Evolutionary conservation across 1,140 invertebrate genomes (phyloP), one percentile per base, ranked within the genome.

Genomic region (Stegodyphus dumicola): DNA sequence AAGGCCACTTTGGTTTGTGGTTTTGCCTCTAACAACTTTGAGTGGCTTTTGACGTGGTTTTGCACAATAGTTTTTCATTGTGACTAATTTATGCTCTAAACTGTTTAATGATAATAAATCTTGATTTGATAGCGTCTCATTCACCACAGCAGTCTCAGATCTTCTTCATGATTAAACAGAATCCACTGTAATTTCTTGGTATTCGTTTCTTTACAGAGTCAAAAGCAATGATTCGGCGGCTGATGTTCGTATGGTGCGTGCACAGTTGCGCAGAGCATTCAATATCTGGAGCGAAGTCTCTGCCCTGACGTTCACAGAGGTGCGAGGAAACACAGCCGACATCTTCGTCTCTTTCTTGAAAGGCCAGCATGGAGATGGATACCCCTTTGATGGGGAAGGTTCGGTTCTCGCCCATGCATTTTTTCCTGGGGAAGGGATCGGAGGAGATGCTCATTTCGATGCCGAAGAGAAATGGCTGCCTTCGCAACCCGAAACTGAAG

Each of bases 281-380:
- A 10, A 77, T 15, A 67, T 90, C 7, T 90, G 89, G 89, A 86
- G 87, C 17, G 84, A 86, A 5, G 87, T 78, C 5, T 89, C 89
- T 7, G 70, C 76, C 6, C 83, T 88, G 9, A 76, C 79, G 0
- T 89, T 89, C 77, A 48, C 60, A 4, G 77, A 80, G 17, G 75
- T 83, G 53, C 5, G 93, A 87, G 93, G 95, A 88, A 95, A 94
- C 0, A 91, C 93, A 60, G 95, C 95, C 15, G 95, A 97, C 89
- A 96, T 97, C 87, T 91, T 95, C 87, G 93, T 97, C 56, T 93
- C 93, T 67, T 97, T 97, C 89, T 93, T 94, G 89, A 94, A 93
- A 95, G 88, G 89, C 51, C 93, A 94, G 90, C 96, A 98, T 90
- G 94, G 94, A 56, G 95, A 97, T 90, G 95, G 90, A 5, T 90